Evolutionary conservation across 2,888 invertebrate species (phyloP), one percentile per base, ranked within the genome.

Genomic region (Drosophila mulleri): DNA sequence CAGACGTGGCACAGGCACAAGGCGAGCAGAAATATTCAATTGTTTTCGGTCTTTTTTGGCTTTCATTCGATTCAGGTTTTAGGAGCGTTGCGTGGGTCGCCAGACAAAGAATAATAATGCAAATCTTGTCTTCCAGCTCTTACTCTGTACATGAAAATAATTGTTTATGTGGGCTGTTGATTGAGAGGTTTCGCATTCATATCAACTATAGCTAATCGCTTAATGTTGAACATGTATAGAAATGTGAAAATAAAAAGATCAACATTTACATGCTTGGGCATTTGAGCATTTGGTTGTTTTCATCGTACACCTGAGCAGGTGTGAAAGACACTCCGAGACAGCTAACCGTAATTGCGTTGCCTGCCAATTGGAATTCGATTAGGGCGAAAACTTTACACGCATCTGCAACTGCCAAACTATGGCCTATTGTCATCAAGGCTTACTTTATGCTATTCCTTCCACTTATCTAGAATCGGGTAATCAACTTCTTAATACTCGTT

Each of bases 51-150:
- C 66, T 73, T 70, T 84, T 47, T 52, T 29, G 61, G 48, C 70
- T 58, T 53, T 60, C 62, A 67, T 54, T 57, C 44, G 63, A 64
- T 82, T 82, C 79, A 61, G 50, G 65, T 73, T 73, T 65, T 37
- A 29, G 53, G 47, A n/a, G 29, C 42, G 37, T 23, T 44, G 70
- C 67, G 87, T 83, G 84, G 83, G 83, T 44, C 37, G 59, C 29
- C 20, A 8, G 35, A 50, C 53, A 45, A 18, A 75, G 41, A 60
- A 48, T 26, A 59, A 63, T 35, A 59, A 63, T 35, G 50, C 57
- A 48, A 67, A 53, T 56, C 54, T 48, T 23, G 64, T 26, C 64
- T 59, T 69, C 57, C 23, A 62, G 11, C 54, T 23, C 20, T 23
- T 52, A 59, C 52, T 50, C 32, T 44, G 16, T 48, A 45, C 42